Evolutionary conservation across 1,140 invertebrate genomes (phyloP).

Genomic region (Musca vetustissima): DNA sequence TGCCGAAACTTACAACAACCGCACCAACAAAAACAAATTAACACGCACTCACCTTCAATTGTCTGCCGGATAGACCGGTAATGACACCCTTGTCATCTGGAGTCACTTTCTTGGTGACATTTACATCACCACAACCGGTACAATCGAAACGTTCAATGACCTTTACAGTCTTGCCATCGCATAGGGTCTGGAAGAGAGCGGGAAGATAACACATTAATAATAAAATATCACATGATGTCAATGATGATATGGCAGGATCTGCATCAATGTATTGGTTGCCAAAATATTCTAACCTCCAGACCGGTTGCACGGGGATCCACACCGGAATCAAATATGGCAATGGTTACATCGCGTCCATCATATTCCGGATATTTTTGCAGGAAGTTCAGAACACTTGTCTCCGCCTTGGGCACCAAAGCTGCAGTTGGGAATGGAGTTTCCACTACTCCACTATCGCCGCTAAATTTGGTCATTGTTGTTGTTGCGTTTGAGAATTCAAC

Average conservation of each 20-base stretch:
- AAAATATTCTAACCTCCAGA: constrained; percentile 73
- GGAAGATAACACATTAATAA: no score
- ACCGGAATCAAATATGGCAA: constrained; percentile 97
- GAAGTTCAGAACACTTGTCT: constrained; percentile 88
- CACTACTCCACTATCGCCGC: constrained; percentile 59
- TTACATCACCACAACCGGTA: constrained; percentile 92
- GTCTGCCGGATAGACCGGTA: constrained; percentile 83
- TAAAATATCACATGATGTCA: neutral
- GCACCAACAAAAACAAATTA: neutral
- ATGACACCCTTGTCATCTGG: constrained; percentile 72
- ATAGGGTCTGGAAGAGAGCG: constrained; percentile 67
- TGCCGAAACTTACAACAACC: neutral
- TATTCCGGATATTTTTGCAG: constrained; percentile 88
- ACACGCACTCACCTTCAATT: constrained; percentile 71
- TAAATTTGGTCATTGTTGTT: constrained; percentile 26
- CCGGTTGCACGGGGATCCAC: constrained; percentile 94
- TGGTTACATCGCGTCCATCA: constrained; percentile 87
- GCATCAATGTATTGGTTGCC: neutral
- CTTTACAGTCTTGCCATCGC: constrained; percentile 76
- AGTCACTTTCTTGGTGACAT: constrained; percentile 81
- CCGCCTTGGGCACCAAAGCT: constrained; percentile 90
- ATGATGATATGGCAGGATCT: neutral
- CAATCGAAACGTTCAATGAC: constrained; percentile 94
- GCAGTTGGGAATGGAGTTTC: constrained; percentile 78
- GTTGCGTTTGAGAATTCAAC: neutral